Evolutionary conservation across 2,888 invertebrate genomes (phyloP).

Genomic region (Tipula confusa): DNA sequence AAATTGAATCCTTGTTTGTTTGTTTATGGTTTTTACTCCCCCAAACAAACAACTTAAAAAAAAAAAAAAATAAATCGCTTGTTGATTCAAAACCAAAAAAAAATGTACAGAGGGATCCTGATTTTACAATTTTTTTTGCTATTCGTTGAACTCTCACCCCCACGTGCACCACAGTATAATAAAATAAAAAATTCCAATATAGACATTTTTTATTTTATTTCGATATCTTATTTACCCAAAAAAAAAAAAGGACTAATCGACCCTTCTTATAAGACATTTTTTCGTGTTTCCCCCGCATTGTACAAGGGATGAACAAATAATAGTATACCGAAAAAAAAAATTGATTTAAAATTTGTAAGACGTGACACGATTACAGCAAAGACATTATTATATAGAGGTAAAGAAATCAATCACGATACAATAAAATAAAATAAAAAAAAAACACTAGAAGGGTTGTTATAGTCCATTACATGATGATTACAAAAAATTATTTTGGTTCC

Average conservation of each 20-base stretch:
- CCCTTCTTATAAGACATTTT: background rate
- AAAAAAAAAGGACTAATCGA: conserved; percentile 21
- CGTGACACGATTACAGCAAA: conserved; percentile 21
- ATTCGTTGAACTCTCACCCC: background rate
- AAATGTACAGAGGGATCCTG: background rate
- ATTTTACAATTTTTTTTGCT: background rate
- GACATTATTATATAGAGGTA: background rate
- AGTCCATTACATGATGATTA: conserved; percentile 25
- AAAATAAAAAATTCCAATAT: conserved; percentile 16
- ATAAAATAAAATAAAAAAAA: no score
- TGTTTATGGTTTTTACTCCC: conserved; percentile 3
- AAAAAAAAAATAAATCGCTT: conserved; percentile 15
- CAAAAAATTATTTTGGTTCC: background rate
- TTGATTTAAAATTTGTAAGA: conserved; percentile 29
- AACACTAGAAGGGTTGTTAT: background rate
- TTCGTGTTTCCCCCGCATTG: background rate
- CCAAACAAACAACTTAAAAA: conserved; percentile 4
- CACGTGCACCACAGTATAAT: background rate
- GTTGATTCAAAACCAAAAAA: conserved; percentile 15
- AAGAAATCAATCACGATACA: conserved; percentile 3
- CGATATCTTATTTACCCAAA: conserved; percentile 13
- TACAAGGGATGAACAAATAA: background rate
- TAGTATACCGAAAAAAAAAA: background rate
- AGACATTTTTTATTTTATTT: conserved; percentile 25
- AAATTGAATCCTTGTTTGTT: conserved; percentile 25